Percentiles rank a stretch among this genome's conserved stretches.
These are phyloP conservation scores for Cremastinae sp. DNA, from an alignment of 2,888 invertebrate species.

Conservation along the genomic window DNA sequence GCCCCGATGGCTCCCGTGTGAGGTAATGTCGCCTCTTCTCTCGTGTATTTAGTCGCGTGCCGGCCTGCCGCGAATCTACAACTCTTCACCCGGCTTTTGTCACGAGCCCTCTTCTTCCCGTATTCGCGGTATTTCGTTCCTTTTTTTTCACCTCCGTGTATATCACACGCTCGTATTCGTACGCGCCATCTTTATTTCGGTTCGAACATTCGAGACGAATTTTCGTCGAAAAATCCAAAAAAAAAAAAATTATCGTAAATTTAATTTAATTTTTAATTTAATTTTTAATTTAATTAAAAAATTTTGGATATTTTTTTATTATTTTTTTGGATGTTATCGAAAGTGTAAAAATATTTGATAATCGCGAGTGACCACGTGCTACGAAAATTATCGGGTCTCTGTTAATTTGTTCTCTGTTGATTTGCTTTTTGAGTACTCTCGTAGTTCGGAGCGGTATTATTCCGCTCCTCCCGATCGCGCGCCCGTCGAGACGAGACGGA, in stretches of 20 bases:
- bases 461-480: slow-evolving; percentile 25
- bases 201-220: background rate
- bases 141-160: too few relatives aligned
- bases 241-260: background rate
- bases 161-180: background rate
- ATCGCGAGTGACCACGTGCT: too few relatives aligned
- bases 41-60: slow-evolving; percentile 80
- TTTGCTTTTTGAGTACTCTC: background rate
- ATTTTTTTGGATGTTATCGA: too few relatives aligned
- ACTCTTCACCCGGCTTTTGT: slow-evolving; percentile 40
- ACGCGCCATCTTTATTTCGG: background rate
- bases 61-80: slow-evolving; percentile 80
- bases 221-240: background rate
- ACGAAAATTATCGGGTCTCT: too few relatives aligned
- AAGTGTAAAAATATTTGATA: too few relatives aligned
- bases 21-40: slow-evolving; percentile 71
- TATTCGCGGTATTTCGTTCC: background rate
- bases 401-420: background rate
- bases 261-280: background rate
- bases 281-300: background rate
- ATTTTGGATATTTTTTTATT: background rate
- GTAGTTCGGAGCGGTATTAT: slow-evolving; percentile 2
- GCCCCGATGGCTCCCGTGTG: slow-evolving; percentile 55
- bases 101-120: slow-evolving; percentile 6
- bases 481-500: slow-evolving; percentile 43